Evolutionary conservation across 2,888 invertebrate genomes (phyloP), one percentile per base, ranked within the genome.

Genomic region (Helicoverpa assulta): DNA sequence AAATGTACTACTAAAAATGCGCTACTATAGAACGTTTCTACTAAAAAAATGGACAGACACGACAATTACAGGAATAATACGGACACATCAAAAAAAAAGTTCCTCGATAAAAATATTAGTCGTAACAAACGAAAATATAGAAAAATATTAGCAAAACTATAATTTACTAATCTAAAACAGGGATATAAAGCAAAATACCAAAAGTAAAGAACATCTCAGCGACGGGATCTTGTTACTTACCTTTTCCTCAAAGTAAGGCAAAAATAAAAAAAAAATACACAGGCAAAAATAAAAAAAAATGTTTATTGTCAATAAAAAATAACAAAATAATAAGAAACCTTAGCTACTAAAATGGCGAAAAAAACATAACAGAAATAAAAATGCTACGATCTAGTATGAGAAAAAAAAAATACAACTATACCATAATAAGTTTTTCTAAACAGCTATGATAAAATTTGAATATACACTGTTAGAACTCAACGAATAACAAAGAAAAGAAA

Each of bases 201-300:
- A 47, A 6, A 47, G 4, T 16, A 43, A 16, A 5, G 16, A 18
- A n/a, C 0, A 37, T 2, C 6, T 29, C 2, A 12, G n/a, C 19
- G 16, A 21, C 4, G 4, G 12, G 40, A 52, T 52, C 7, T 12
- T 19, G 29, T 33, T 14, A 79, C 80, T 79, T 52, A 79, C 75
- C 69, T 33, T 61, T 33, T 7, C 10, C 18, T 5, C 8, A 33
- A 37, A 37, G 7, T 3, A 55, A 67, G 62, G 29, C 59, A 66
- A 80, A 75, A n/a, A n/a, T n/a, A n/a, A 66, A 61, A 67, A 69
- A 68, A 78, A 71, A 37, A 57, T 40, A 43, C 47, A 75, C 70
- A 75, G 75, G 80, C 76, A 70, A 70, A 78, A 70, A 62, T 18
- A 65, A 70, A 76, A 77, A 26, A 51, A n/a, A 51, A 47, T 16